Evolutionary conservation across 2,113 vertebrate species (phyloP).

Genomic region (Genyomyrus donnyi): DNA sequence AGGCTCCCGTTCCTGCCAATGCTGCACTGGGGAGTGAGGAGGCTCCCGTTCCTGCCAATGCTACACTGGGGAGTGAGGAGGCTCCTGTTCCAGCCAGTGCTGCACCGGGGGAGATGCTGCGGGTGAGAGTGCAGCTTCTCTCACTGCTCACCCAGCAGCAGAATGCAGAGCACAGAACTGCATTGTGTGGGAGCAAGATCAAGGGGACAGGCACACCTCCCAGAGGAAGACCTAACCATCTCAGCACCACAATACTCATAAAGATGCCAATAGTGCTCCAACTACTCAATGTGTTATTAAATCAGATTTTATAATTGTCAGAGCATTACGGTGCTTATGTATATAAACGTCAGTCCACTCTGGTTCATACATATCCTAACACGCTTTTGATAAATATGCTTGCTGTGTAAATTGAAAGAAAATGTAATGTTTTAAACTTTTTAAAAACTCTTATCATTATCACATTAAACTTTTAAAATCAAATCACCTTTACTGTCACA

Average conservation of each 20-base stretch:
- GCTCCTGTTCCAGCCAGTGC: too few species aligned
- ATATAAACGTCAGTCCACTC: too few species aligned
- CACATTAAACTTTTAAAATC: too few species aligned
- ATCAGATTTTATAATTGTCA: not conserved
- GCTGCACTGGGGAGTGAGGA: too few species aligned
- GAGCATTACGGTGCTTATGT: not conserved
- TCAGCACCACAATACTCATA: not conserved
- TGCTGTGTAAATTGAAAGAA: not conserved
- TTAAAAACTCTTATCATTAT: too few species aligned
- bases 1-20: too few species aligned
- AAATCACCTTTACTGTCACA: too few species aligned
- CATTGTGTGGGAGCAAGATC: not conserved
- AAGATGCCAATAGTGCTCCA: too few species aligned
- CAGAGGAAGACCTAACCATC: not conserved
- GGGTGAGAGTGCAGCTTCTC: constrained; percentile 3
- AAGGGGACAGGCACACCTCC: not conserved
- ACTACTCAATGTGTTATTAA: not conserved
- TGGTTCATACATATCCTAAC: not conserved
- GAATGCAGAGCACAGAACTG: not conserved
- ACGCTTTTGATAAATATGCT: not conserved
- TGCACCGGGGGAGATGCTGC: not conserved
- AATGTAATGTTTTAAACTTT: not conserved
- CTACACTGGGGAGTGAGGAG: too few species aligned
- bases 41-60: too few species aligned
- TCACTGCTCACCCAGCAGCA: not conserved